Evolutionary conservation across 1,140 invertebrate species (phyloP), one percentile per base, ranked within the genome.

Genomic region (Aricia agestis): DNA sequence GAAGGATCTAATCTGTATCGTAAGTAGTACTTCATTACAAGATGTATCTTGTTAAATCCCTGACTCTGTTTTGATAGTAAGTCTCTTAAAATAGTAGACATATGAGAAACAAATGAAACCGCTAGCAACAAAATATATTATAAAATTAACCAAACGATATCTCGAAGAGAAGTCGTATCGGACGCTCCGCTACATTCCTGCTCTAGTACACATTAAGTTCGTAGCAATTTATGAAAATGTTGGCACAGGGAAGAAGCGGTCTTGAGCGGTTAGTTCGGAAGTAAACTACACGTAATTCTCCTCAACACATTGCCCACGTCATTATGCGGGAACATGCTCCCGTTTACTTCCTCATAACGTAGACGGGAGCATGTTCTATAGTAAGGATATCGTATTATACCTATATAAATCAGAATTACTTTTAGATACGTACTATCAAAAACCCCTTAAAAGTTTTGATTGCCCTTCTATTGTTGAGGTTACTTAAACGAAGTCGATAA

Each of bases 151-250:
- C 36, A 4, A 52, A 52, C 13, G 45, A 52, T 15, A 52, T 52
- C 10, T 52, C 1, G 45, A 6, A 4, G 45, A 13, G 11, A 52
- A 52, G 45, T 13, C 10, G 45, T 52, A 10, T 52, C 45, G 45
- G 9, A 52, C 45, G 45, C 45, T 52, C 13, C 9, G 45, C 11
- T 15, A 13, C 11, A 52, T 52, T 13, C 45, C 13, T 13, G 17
- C 7, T 25, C 59, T 19, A 19, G 59, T 63, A 63, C 18, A 19
- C 19, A 25, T 63, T 18, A 63, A 19, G 59, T 63, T 31, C 59
- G 18, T 63, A 19, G 59, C 59, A 19, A 63, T 63, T 63, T 63
- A 25, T 63, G 59, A 63, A 63, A 63, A 63, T 63, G 59, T 31
- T 63, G 59, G 18, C 18, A 63, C 59, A 6, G 59, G 18, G 59